These are phyloP conservation scores for Batillaria attramentaria DNA, from an alignment of 1,140 invertebrate genomes.

Conservation along the genomic window DNA sequence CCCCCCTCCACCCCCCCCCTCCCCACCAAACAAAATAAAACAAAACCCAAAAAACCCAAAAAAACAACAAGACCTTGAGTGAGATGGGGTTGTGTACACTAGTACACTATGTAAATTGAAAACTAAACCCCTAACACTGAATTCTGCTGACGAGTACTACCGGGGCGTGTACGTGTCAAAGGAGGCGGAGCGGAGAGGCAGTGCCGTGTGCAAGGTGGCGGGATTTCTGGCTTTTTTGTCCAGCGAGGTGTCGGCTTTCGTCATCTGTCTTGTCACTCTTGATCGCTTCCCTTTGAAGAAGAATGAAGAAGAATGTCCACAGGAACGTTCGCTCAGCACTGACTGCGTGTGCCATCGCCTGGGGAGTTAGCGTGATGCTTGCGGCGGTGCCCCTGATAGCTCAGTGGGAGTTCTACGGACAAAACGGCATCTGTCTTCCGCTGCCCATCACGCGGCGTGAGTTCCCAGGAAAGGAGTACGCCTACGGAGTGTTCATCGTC, in stretches of 20 bases:
- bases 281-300: conserved; percentile 59
- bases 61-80: no score
- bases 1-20: no score
- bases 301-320: conserved; percentile 41
- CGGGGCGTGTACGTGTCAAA: conserved; percentile 52
- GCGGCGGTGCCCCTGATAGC: conserved; percentile 20
- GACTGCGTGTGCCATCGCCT: conserved; percentile 11
- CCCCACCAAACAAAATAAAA: no score
- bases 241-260: conserved; percentile 54
- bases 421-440: conserved; percentile 47
- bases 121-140: no score
- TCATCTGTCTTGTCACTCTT: conserved; percentile 56
- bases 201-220: conserved; percentile 49
- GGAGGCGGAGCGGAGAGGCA: conserved; percentile 51
- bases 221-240: conserved; percentile 59
- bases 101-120: no score
- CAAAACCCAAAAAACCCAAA: no score
- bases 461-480: neutral
- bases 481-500: conserved; percentile 1
- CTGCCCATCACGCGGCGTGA: conserved; percentile 42
- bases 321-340: conserved; percentile 28
- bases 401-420: conserved; percentile 45
- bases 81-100: no score
- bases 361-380: conserved; percentile 32
- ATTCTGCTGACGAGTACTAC: conserved; percentile 51